Percentiles rank a stretch among this genome's conserved stretches.
phyloP scores from a whole-genome alignment of 2,113 vertebrate species.

The Chaenogobius annularis region DNA sequence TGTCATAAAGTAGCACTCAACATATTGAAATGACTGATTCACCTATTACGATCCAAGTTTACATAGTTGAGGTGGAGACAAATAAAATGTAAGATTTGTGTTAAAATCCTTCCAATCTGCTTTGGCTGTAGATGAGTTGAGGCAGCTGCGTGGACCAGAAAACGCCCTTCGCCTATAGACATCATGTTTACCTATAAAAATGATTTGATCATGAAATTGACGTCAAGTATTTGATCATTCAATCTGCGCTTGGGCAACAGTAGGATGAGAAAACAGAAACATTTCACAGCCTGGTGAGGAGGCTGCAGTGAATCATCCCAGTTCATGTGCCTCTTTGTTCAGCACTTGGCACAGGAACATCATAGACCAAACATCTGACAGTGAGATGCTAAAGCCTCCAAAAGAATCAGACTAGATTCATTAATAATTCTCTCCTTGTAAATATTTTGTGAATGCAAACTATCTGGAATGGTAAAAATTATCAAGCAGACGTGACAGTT shows the following conservation, averaged over 20 bases:
- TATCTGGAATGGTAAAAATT: slow-evolving; percentile 21
- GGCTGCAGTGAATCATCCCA: slow-evolving; percentile 59
- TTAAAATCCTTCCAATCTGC: not conserved
- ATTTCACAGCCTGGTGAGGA: slow-evolving; percentile 46
- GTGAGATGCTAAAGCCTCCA: slow-evolving; percentile 37
- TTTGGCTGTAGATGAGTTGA: not conserved
- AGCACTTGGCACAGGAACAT: slow-evolving; percentile 51
- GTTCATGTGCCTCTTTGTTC: slow-evolving; percentile 66
- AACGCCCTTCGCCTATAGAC: slow-evolving; percentile 19
- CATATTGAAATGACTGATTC: slow-evolving; percentile 16
- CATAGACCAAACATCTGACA: slow-evolving; percentile 64
- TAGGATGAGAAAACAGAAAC: slow-evolving; percentile 34
- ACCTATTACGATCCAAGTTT: slow-evolving; percentile 13
- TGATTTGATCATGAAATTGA: slow-evolving; percentile 27
- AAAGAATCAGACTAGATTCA: slow-evolving; percentile 40
- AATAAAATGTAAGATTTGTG: slow-evolving; percentile 20
- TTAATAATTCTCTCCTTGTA: slow-evolving; percentile 14
- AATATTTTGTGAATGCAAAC: slow-evolving; percentile 11
- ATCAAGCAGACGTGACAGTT: slow-evolving; percentile 15
- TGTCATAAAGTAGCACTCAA: slow-evolving; percentile 5
- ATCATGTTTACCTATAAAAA: slow-evolving; percentile 13
- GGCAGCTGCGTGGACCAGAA: not conserved
- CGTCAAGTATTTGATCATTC: slow-evolving; percentile 39
- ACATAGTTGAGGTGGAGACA: not conserved
- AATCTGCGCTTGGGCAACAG: slow-evolving; percentile 32